Base-by-base conservation (phyloP, 2,797 vertebrate genomes). In the Hylomyscus alleni region DNA sequence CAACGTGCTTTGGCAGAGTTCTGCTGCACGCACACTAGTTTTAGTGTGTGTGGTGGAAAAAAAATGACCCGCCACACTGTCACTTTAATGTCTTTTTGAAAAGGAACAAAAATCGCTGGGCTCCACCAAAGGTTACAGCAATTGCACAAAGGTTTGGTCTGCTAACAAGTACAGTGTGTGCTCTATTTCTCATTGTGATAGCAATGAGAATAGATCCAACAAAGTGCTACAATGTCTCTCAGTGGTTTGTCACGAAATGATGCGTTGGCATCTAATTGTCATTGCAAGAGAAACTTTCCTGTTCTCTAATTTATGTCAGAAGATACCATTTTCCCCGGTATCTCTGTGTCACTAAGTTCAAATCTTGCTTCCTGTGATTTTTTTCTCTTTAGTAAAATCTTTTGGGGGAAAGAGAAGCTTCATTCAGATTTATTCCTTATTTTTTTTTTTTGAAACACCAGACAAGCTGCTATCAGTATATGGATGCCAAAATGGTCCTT, bases 41-140 rank as follows among this genome's bases (percentile, higher is more conserved):
- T 97, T 97, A 98, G 97, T 98, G 98, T 98, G 97, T 98, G 97
- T 96, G 95, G 96, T 97, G 94, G 97, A 97, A 97, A 97, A 98
- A 98, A 98, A 98, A 97, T 96, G 97, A 88, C 69, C 93, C 87
- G 95, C 96, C 96, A 96, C 95, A 96, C 95, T 97, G 97, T 98
- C 97, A 95, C 98, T 97, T 97, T 96, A 97, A 98, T 97, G 94
- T 98, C 98, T 97, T 96, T 97, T 93, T 95, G 97, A 96, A 96
- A 97, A 97, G 89, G 96, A 97, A 95, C 96, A 97, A 98, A 96
- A 97, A 95, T 98, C 94, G 72, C 94, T 96, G 93, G 93, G 85
- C 94, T 97, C 94, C 85, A 95, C 95, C 96, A 97, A 96, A 98
- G 97, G 95, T 97, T 98, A 95, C 84, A 87, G 95, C 88, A 84